Evolutionary conservation across 1,140 invertebrate genomes (phyloP).

Genomic region (Zaprionus taronus): DNA sequence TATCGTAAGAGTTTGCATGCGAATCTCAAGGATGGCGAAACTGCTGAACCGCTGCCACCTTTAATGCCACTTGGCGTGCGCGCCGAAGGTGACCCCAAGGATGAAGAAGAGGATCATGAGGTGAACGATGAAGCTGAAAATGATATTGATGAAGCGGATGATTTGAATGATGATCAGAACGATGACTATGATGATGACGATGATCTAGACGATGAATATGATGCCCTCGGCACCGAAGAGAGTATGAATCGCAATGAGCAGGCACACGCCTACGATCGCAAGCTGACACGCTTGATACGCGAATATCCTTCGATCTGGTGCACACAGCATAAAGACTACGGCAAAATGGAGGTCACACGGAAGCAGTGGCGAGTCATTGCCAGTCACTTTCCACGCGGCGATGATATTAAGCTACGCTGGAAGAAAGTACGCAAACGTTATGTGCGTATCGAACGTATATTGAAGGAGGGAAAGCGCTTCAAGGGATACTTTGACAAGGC

Average conservation of each 20-base stretch:
- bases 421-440: conserved; percentile 78
- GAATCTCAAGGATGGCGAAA: conserved; percentile 73
- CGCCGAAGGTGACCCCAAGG: conserved; percentile 67
- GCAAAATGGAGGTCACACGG: conserved; percentile 72
- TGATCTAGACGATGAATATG: conserved; percentile 51
- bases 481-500: conserved; percentile 83
- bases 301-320: conserved; percentile 82
- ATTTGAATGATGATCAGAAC: conserved; percentile 36
- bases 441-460: conserved; percentile 70
- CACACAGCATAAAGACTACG: conserved; percentile 75
- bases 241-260: conserved; percentile 79
- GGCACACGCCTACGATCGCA: conserved; percentile 75
- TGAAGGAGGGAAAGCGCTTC: conserved; percentile 73
- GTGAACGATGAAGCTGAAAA: conserved; percentile 26
- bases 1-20: conserved; percentile 78
- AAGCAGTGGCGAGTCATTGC: conserved; percentile 79
- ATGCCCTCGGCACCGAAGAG: conserved; percentile 71
- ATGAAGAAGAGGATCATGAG: conserved; percentile 60
- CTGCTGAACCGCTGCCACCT: conserved; percentile 64
- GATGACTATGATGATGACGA: conserved; percentile 52
- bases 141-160: conserved; percentile 41
- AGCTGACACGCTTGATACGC: conserved; percentile 66
- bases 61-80: conserved; percentile 62
- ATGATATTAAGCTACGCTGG: conserved; percentile 77
- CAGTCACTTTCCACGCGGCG: conserved; percentile 72